These are phyloP conservation scores for Euspilapteryx auroguttella DNA, from an alignment of 2,888 invertebrate species.

Conservation along the genomic window DNA sequence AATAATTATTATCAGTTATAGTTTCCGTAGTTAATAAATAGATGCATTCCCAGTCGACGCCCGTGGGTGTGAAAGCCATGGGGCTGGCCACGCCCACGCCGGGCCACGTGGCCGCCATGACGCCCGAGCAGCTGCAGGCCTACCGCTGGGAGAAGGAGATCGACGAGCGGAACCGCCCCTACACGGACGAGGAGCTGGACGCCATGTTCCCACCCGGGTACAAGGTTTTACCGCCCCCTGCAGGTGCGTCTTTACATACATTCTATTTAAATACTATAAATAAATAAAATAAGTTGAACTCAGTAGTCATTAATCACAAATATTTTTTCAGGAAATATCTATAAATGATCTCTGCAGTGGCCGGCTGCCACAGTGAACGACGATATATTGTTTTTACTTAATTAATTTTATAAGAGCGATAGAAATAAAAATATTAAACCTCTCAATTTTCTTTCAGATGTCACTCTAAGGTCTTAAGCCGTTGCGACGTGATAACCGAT, in stretches of 20 bases:
- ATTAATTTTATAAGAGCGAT: no score
- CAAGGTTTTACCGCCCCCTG: slow-evolving; percentile 94
- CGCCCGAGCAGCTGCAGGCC: slow-evolving; percentile 97
- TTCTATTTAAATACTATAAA: background rate
- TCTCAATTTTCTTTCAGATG: slow-evolving; percentile 51
- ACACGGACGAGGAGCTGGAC: slow-evolving; percentile 96
- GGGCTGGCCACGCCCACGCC: slow-evolving; percentile 98
- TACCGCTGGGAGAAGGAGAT: slow-evolving; percentile 99
- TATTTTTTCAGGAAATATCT: slow-evolving; percentile 58
- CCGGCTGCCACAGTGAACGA: no score
- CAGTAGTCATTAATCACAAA: slow-evolving; percentile 42
- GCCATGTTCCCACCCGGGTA: slow-evolving; percentile 98
- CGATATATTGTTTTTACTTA: no score
- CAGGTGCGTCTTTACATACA: slow-evolving; percentile 57
- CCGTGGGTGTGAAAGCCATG: slow-evolving; percentile 95
- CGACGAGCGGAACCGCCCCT: slow-evolving; percentile 95
- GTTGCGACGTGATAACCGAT: slow-evolving; percentile 25
- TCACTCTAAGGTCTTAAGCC: slow-evolving; percentile 45
- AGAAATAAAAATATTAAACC: slow-evolving; percentile 33
- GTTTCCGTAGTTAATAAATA: no score
- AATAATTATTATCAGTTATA: no score
- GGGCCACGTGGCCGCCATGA: slow-evolving; percentile 95
- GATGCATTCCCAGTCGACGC: slow-evolving; percentile 71
- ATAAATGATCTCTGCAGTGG: no score
- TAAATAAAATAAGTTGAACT: slow-evolving; percentile 16